These are phyloP conservation scores for Andrena marginata DNA, from an alignment of 2,888 invertebrate genomes.

Conservation along the genomic window DNA sequence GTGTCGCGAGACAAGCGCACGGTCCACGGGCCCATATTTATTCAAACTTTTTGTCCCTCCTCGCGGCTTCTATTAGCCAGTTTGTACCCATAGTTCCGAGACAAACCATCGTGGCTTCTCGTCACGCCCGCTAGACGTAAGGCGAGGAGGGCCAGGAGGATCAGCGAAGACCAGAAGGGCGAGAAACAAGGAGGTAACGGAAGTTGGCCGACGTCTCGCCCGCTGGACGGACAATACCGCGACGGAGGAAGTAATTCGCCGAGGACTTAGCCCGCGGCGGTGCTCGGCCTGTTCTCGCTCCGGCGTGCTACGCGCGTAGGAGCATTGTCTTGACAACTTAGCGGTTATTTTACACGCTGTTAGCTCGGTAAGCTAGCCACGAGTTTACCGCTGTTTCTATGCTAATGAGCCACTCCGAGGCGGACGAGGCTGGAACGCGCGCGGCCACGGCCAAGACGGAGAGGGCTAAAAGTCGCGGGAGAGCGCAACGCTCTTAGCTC, in stretches of 20 bases:
- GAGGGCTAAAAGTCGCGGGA: conserved; percentile 15
- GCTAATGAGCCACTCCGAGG: conserved; percentile 80
- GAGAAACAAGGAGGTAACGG: conserved; percentile 32
- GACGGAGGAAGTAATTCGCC: conserved; percentile 79
- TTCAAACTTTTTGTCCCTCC: background rate
- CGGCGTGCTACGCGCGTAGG: conserved; percentile 55
- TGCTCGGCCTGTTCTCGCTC: conserved; percentile 62
- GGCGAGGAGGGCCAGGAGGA: background rate
- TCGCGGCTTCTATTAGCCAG: background rate
- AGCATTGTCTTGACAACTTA: conserved; percentile 85
- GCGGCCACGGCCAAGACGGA: conserved; percentile 27
- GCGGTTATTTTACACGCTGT: conserved; percentile 85
- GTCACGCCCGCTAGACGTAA: background rate
- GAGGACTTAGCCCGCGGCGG: conserved; percentile 74
- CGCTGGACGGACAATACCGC: conserved; percentile 75
- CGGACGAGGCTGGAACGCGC: conserved; percentile 46
- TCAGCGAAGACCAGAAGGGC: conserved; percentile 1
- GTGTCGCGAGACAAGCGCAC: background rate
- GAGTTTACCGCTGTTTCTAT: conserved; percentile 84
- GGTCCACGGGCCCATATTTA: background rate
- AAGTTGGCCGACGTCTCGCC: conserved; percentile 74
- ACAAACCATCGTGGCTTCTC: background rate
- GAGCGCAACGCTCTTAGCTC: background rate
- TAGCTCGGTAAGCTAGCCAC: conserved; percentile 84
- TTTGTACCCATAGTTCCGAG: background rate